These are phyloP conservation scores for Noctua janthina DNA, from an alignment of 2,888 invertebrate genomes.

Conservation along the genomic window DNA sequence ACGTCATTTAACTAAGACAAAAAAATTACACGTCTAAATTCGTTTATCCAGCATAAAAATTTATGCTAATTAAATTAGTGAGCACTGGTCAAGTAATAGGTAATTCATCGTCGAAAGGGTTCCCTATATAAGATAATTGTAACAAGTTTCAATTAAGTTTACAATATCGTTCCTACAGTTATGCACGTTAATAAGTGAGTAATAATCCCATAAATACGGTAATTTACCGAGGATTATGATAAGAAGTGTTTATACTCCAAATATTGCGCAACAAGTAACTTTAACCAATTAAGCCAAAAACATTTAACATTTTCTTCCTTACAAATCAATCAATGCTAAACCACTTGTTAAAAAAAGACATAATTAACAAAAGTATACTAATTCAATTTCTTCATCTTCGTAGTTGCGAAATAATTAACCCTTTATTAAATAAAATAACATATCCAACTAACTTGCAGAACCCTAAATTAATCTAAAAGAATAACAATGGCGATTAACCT, in stretches of 20 bases:
- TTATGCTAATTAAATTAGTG: constrained; percentile 81
- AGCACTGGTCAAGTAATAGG: constrained; percentile 70
- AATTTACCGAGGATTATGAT: neutral
- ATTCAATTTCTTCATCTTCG: neutral
- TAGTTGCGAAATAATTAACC: neutral
- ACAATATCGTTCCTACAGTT: neutral
- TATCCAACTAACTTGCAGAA: constrained; percentile 54
- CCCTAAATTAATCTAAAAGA: constrained; percentile 75
- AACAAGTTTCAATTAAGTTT: neutral
- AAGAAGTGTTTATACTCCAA: neutral
- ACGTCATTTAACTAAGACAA: constrained; percentile 82
- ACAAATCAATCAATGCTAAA: neutral
- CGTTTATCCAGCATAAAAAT: constrained; percentile 80
- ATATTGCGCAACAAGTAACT: neutral
- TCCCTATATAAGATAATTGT: constrained; percentile 61
- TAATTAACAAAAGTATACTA: neutral
- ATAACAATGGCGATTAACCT: constrained; percentile 85
- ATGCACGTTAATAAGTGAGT: neutral
- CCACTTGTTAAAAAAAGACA: neutral
- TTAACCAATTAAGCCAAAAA: neutral
- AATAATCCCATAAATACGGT: neutral
- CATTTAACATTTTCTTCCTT: neutral
- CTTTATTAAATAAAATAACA: neutral
- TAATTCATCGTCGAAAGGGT: constrained; percentile 65
- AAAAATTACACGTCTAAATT: constrained; percentile 81